A percentile compares a stretch with the other conserved stretches of the same genome.
Conservation (phyloP, 2,113 vertebrate genomes). For the Microtus ochrogaster region DNA sequence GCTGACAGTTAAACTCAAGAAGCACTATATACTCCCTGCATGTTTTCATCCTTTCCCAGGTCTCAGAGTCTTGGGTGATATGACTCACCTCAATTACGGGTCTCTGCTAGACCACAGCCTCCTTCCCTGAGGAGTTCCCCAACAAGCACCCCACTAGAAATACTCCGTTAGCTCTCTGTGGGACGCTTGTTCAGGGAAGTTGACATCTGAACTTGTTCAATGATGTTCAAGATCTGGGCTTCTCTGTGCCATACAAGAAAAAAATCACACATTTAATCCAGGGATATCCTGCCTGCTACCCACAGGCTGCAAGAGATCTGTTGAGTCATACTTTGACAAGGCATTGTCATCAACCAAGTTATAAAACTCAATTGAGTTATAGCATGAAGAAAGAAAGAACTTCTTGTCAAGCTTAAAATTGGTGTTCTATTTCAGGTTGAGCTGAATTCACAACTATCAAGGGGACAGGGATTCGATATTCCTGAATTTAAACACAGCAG, state of each 20-base stretch:
- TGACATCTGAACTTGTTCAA: too few species aligned
- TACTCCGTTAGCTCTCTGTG: neutral
- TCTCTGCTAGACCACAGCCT: neutral
- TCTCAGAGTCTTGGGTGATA: neutral
- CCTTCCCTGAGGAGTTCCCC: neutral
- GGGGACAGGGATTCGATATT: neutral
- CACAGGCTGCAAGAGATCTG: neutral
- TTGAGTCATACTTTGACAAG: neutral
- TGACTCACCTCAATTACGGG: neutral
- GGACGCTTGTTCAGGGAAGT: neutral
- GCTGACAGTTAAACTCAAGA: neutral
- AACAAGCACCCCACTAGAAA: neutral
- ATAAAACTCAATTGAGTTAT: neutral
- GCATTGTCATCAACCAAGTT: neutral
- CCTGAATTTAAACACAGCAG: neutral
- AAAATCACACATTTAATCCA: neutral
- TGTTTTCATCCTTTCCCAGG: rapidly evolving
- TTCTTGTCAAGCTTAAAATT: neutral
- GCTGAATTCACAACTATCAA: neutral
- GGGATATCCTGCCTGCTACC: neutral
- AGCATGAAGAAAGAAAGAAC: neutral
- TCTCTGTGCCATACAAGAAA: neutral
- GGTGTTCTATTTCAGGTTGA: neutral
- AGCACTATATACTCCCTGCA: neutral
- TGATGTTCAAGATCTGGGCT: neutral